Conservation (phyloP, 2,797 vertebrate species). For the Pseudocheirus occidentalis region DNA sequence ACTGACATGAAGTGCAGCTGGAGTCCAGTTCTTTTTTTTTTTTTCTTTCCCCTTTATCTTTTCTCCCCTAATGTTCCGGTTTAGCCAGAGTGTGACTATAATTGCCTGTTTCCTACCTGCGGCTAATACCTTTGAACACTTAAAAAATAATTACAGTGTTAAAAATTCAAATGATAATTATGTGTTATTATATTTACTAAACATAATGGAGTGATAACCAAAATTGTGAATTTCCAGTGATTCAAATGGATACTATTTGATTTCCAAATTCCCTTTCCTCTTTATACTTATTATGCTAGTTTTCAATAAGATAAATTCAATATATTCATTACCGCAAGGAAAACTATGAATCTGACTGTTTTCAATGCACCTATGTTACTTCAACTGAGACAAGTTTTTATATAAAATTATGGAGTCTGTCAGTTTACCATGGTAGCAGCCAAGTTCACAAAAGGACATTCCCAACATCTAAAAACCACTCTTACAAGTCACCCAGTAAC, state of each 20-base stretch:
- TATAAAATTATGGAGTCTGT: constrained; percentile 62
- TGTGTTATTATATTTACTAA: constrained; percentile 81
- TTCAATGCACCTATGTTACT: constrained; percentile 63
- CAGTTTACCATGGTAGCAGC: constrained; percentile 54
- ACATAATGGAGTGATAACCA: constrained; percentile 76
- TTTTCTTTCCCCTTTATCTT: constrained; percentile 36
- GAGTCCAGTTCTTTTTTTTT: constrained; percentile 69
- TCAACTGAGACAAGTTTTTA: constrained; percentile 56
- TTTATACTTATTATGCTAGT: constrained; percentile 68
- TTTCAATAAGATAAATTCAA: constrained; percentile 78
- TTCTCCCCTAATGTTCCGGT: constrained; percentile 66
- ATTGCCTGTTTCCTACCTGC: constrained; percentile 82
- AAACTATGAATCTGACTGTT: constrained; percentile 60
- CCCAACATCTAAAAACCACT: constrained; percentile 50
- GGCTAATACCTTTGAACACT: constrained; percentile 77
- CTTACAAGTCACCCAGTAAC: constrained; percentile 68
- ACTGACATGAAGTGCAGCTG: constrained; percentile 81
- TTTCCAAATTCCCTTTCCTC: constrained; percentile 70
- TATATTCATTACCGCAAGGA: constrained; percentile 63
- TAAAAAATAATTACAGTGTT: constrained; percentile 82
- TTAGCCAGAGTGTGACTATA: constrained; percentile 76
- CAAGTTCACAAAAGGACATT: constrained; percentile 57
- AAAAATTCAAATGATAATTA: constrained; percentile 80
- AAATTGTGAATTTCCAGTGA: constrained; percentile 66
- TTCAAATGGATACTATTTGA: constrained; percentile 65